Base-by-base conservation (phyloP, 2,113 vertebrate genomes). In the Pheucticus melanocephalus region DNA sequence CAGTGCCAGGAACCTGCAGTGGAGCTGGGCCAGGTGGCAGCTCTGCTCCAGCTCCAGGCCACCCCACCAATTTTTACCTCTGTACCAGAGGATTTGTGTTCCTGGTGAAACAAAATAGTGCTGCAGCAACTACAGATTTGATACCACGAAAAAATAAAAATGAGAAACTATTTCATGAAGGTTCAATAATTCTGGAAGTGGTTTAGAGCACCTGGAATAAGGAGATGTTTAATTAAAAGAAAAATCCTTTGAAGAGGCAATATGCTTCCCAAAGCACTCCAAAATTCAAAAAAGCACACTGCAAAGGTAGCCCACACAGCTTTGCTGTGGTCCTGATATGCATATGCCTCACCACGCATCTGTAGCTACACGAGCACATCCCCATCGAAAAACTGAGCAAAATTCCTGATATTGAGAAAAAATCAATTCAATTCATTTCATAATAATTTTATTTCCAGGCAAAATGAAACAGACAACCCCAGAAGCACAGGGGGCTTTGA, bases 141-240 rank as follows among this genome's bases (percentile, higher is more conserved):
- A 53, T 9, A 18, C 15, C 15, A 33, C 10, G 14, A 65, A 40
- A 25, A 86, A 92, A 45, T 47, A 63, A 60, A 25, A 53, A 48
- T 8, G 12, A 69, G 23, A 73, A 93, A 78, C 39, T 37, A 70
- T 40, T 81, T 73, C 6, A 73, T 30, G 37, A 21, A 44, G 0
- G 0, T 33, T 57, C 44, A 45, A 59, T 18, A 2, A 0, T 64
- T 76, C 54, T 45, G 16, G 48, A 92, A 82, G 45, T 0, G 0
- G 45, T 54, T 65, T 85, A 66, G 39, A 66, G 71, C 33, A 94
- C 56, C 63, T 69, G 75, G 53, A 47, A 65, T 77, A 71, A 78
- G 22, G 24, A 64, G 31, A 42, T 33, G 16, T 16, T 89, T 78
- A 75, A 81, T 68, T 75, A 63, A 82, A 77, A 91, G 78, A 70